A percentile compares a stretch with the other conserved stretches of the same genome.
phyloP scores from a whole-genome alignment of 1,140 invertebrate species.

The Littorina saxatilis region DNA sequence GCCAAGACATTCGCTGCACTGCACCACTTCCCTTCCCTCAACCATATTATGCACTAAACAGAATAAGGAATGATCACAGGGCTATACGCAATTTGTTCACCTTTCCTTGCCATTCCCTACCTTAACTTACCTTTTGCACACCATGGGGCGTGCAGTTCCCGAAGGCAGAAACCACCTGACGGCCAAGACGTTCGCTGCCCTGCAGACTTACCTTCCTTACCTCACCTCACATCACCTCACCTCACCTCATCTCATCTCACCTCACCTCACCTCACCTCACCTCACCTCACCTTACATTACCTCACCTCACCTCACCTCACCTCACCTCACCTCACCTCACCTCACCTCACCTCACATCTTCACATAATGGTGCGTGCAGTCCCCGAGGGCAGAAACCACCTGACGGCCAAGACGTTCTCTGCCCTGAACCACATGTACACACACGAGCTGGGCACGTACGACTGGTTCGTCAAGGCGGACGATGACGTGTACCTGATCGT shows the following conservation, averaged over 20 bases:
- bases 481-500: conserved; percentile 78
- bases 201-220: too few species aligned
- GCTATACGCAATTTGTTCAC: too few species aligned
- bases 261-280: background rate
- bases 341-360: too few species aligned
- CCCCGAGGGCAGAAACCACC: conserved; percentile 17
- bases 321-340: too few species aligned
- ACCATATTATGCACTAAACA: too few species aligned
- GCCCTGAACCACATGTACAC: conserved; percentile 41
- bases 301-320: background rate
- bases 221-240: conserved; percentile 2
- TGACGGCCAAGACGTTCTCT: conserved; percentile 26
- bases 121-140: too few species aligned
- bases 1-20: too few species aligned
- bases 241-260: background rate
- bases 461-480: conserved; percentile 67
- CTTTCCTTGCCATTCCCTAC: too few species aligned
- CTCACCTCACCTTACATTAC: background rate
- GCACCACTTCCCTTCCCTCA: too few species aligned
- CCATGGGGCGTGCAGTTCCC: conserved; percentile 14
- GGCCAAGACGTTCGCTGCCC: conserved; percentile 29
- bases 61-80: too few species aligned
- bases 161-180: conserved; percentile 29
- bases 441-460: conserved; percentile 54
- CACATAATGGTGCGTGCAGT: too few species aligned